These are phyloP conservation scores for Chloroceryle inda DNA, from an alignment of 2,797 vertebrate genomes.

Conservation along the genomic window DNA sequence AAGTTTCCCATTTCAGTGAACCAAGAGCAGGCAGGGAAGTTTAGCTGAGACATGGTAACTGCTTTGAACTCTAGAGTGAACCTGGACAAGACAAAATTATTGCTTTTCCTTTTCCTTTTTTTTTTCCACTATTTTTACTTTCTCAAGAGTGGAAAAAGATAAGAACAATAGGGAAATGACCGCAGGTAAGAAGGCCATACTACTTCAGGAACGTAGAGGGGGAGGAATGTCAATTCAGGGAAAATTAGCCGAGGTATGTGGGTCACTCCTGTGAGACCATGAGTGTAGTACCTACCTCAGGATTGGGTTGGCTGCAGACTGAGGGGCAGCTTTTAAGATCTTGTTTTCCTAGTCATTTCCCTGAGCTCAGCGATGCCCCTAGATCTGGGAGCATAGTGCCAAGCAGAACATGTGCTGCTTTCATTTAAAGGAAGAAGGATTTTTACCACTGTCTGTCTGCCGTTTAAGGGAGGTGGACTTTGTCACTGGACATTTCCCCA, in stretches of 20 bases:
- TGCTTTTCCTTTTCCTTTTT: neutral
- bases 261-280: neutral
- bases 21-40: neutral
- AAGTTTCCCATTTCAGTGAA: neutral
- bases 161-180: neutral
- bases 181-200: neutral
- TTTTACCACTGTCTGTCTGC: neutral
- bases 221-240: neutral
- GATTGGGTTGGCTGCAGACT: neutral
- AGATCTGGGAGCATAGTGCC: neutral
- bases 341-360: neutral
- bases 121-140: neutral
- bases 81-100: neutral
- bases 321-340: neutral
- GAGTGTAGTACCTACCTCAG: neutral
- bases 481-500: neutral
- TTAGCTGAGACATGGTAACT: neutral
- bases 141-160: neutral
- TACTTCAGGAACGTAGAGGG: neutral
- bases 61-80: neutral
- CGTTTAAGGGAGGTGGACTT: neutral
- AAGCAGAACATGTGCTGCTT: neutral
- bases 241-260: neutral
- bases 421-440: neutral
- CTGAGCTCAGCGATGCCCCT: neutral